Evolutionary conservation across 2,113 vertebrate species (phyloP).

Genomic region (Indicator indicator): DNA sequence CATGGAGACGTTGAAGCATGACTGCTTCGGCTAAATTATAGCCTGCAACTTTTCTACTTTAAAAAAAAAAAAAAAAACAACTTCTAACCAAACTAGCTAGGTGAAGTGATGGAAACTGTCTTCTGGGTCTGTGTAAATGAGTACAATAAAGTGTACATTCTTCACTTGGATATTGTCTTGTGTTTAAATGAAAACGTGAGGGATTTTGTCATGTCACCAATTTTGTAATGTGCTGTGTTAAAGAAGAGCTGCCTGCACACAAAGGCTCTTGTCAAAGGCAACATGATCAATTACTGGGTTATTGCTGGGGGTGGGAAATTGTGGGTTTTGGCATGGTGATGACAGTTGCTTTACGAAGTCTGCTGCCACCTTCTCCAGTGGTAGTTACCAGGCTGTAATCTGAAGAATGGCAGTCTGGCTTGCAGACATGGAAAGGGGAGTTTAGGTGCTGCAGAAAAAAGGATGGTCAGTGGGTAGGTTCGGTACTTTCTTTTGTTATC

Average conservation of each 20-base stretch:
- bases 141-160: constrained; percentile 74
- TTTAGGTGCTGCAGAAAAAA: neutral
- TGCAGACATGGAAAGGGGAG: neutral
- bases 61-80: neutral
- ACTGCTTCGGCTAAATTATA: constrained; percentile 60
- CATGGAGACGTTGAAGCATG: neutral
- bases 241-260: neutral
- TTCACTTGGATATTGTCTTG: neutral
- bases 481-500: neutral
- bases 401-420: neutral
- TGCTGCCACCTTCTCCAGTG: neutral
- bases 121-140: constrained; percentile 61
- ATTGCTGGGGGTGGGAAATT: neutral
- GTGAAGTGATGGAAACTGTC: constrained; percentile 14
- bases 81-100: constrained; percentile 36
- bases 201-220: accelerated
- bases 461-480: neutral
- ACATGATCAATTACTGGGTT: neutral
- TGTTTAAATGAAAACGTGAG: neutral
- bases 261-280: neutral
- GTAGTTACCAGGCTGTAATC: neutral
- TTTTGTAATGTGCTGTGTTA: neutral
- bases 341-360: neutral
- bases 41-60: constrained; percentile 72
- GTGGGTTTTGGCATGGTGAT: neutral